Evolutionary conservation across 2,797 vertebrate species (phyloP), one percentile per base, ranked within the genome.

Genomic region (Lemur catta): DNA sequence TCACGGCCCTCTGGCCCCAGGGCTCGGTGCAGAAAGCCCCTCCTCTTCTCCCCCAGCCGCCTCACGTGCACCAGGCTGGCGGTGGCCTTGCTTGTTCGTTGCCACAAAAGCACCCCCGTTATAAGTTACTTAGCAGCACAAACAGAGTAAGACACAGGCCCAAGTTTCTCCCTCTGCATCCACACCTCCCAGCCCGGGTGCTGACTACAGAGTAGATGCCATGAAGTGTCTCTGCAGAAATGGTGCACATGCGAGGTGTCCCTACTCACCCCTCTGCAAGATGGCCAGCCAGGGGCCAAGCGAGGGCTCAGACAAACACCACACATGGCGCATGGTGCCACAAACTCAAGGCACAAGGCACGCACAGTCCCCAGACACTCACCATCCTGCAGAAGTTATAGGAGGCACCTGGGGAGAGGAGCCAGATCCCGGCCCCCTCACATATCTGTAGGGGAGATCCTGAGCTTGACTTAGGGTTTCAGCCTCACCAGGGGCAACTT

Each of bases 311-410:
- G 48, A 82, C 14, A 35, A 55, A 82, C 14, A 3, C 35, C 38
- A 69, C 6, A 8, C 26, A 3, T 7, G 59, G 30, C 26, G 81
- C 17, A 35, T 0, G 0, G 35, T 0, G 1, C 41, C 7, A 6
- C 43, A 24, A 55, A 90, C 24, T 79, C 26, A 35, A 65, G 17
- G 17, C n/a, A n/a, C 0, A 28, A 41, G 33, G 3, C 14, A 0
- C 1, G 11, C 15, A 5, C 13, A 6, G 33, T 24, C 38, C 48
- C 65, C 57, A 67, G 59, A 48, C 18, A 2, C 8, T 33, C 20
- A 4, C 10, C 1, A 3, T 52, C 78, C 30, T 48, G 22, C 46
- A 41, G 12, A 63, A 7, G 6, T 10, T 13, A 0, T 3, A 30
- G 71, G 18, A 84, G 67, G 26, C 14, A 35, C 41, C 76, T 75